phyloP scores from a whole-genome alignment of 92 coral and sea anemone species.

The Zoanthus sansibaricus region DNA sequence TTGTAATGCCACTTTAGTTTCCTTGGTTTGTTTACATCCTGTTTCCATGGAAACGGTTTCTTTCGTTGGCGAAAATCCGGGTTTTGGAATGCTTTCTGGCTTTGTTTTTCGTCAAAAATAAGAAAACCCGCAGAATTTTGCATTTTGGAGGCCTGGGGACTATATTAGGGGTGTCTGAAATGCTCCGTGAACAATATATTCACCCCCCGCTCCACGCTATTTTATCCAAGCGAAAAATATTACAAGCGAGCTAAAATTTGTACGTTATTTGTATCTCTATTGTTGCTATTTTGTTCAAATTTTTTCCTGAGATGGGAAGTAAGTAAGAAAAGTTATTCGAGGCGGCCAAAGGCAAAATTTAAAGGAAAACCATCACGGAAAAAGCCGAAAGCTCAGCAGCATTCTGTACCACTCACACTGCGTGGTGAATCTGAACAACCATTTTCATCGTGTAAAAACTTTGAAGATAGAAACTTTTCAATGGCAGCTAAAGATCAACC shows the following conservation, averaged over 20 bases:
- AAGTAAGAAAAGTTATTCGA: constrained; percentile 2
- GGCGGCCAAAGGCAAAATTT: constrained; percentile 17
- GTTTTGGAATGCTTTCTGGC: constrained; percentile 6
- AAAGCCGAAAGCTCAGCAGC: not conserved
- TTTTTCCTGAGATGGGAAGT: not conserved
- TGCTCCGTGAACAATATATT: constrained; percentile 14
- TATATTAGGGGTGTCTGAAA: constrained; percentile 14
- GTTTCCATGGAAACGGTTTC: constrained; percentile 23
- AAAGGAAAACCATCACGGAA: constrained; percentile 13
- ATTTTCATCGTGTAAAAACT: too few relatives aligned
- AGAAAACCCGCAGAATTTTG: constrained; percentile 6
- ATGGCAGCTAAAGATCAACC: too few relatives aligned
- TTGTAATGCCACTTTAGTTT: constrained; percentile 27
- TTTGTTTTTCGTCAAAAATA: constrained; percentile 22
- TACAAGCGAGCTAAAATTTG: not conserved
- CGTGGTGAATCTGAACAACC: too few relatives aligned
- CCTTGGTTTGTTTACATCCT: constrained; percentile 11
- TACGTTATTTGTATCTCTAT: too few relatives aligned
- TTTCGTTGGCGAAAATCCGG: constrained; percentile 17
- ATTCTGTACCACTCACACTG: too few relatives aligned
- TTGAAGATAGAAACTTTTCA: too few relatives aligned
- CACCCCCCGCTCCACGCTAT: constrained; percentile 7
- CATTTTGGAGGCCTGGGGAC: constrained; percentile 28
- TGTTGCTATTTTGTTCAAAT: too few relatives aligned
- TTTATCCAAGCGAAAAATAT: not conserved